Percentiles rank a stretch among this genome's conserved stretches.
These are phyloP conservation scores for Drosophila navojoa DNA, from an alignment of 1,140 invertebrate species.

Conservation along the genomic window DNA sequence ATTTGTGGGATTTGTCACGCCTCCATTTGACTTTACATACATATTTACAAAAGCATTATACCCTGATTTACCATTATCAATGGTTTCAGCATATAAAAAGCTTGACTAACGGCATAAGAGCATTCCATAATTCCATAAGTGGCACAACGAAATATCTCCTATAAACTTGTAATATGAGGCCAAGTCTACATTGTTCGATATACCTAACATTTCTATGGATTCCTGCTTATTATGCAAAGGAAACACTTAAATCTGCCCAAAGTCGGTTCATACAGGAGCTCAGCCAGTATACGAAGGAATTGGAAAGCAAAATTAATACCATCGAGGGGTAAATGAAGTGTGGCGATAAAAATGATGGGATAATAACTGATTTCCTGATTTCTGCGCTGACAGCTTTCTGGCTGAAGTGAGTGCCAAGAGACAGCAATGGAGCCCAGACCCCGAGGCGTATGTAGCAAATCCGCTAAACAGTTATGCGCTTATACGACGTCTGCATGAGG, in stretches of 20 bases:
- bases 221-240: no score
- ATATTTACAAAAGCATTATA: no score
- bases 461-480: slow-evolving; percentile 45
- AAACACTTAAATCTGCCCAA: slow-evolving; percentile 15
- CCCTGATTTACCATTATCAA: no score
- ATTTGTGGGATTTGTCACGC: no score
- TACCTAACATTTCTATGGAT: not conserved
- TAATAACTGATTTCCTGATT: not conserved
- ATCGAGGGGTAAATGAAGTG: slow-evolving; percentile 30
- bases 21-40: no score
- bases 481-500: slow-evolving; percentile 46
- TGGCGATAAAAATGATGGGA: not conserved
- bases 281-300: slow-evolving; percentile 1
- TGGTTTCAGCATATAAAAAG: no score
- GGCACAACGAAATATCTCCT: not conserved
- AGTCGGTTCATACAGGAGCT: slow-evolving; percentile 28
- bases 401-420: slow-evolving; percentile 13
- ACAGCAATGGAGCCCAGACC: not conserved
- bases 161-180: not conserved
- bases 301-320: slow-evolving; percentile 24
- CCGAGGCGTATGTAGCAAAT: slow-evolving; percentile 32
- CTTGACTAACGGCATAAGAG: no score
- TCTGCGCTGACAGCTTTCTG: slow-evolving; percentile 18
- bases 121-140: no score
- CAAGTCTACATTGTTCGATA: not conserved